Conservation (phyloP, 64 coral and sea anemone species). For the Dendrophyllia cribrosa region DNA sequence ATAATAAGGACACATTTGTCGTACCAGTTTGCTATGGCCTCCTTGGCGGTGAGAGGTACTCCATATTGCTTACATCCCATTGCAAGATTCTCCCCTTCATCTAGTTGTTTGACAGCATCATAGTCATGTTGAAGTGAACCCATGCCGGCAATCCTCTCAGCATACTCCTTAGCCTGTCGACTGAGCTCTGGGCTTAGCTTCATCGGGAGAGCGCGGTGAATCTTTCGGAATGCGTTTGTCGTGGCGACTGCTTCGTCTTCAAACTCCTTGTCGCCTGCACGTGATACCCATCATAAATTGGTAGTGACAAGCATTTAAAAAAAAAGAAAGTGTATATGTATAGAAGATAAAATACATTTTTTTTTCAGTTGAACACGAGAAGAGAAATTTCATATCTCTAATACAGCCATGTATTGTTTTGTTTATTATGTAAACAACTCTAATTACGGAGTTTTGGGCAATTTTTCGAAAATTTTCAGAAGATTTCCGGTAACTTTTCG, state of each 20-base stretch:
- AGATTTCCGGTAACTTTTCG: too few species aligned
- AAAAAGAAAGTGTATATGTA: too few species aligned
- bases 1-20: background rate
- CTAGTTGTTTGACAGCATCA: slow-evolving; percentile 32
- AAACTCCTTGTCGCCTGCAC: slow-evolving; percentile 35
- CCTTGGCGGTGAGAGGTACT: slow-evolving; percentile 42
- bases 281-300: background rate
- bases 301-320: too few species aligned
- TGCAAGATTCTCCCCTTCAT: slow-evolving; percentile 83
- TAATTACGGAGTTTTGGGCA: too few species aligned
- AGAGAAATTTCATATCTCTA: too few species aligned
- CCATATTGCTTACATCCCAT: slow-evolving; percentile 64
- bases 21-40: slow-evolving; percentile 81
- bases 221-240: slow-evolving; percentile 80
- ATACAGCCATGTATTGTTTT: too few species aligned
- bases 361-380: too few species aligned
- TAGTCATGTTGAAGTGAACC: slow-evolving; percentile 60
- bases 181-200: slow-evolving; percentile 67
- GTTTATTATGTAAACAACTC: too few species aligned
- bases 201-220: slow-evolving; percentile 66
- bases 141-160: slow-evolving; percentile 69
- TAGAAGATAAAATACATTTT: too few species aligned
- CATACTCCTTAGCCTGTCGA: slow-evolving; percentile 59
- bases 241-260: slow-evolving; percentile 68
- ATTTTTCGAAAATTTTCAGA: too few species aligned